Evolutionary conservation across 2,888 invertebrate species (phyloP).

Genomic region (Eilema caniola): DNA sequence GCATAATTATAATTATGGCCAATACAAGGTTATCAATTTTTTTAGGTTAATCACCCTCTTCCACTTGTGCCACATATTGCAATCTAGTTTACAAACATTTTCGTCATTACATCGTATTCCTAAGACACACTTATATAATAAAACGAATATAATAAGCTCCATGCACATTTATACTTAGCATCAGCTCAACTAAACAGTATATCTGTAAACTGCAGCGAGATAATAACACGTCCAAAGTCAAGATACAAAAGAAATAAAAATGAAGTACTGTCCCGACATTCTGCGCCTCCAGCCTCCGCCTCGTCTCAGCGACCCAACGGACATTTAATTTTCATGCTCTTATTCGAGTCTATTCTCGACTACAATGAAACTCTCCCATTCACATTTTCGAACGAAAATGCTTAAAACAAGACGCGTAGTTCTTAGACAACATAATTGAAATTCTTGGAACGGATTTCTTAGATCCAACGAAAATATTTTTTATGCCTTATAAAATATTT

Average conservation of each 20-base stretch:
- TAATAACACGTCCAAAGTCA: conserved; percentile 27
- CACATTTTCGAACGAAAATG: conserved; percentile 32
- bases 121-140: not conserved
- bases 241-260: conserved; percentile 35
- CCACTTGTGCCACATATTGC: no score
- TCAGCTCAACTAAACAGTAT: conserved; percentile 11
- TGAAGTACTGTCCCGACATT: conserved; percentile 21
- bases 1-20: no score
- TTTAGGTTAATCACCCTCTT: no score
- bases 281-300: conserved; percentile 18
- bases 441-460: conserved; percentile 13
- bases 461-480: not conserved
- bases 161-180: not conserved
- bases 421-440: conserved; percentile 25
- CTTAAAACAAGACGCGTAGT: conserved; percentile 28
- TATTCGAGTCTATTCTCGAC: conserved; percentile 40
- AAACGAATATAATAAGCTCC: not conserved
- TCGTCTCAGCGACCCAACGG: conserved; percentile 41
- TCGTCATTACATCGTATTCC: no score
- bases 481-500: not conserved
- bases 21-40: no score
- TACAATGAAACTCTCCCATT: conserved; percentile 50
- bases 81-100: not conserved
- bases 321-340: conserved; percentile 60
- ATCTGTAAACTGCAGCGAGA: conserved; percentile 22